Base-by-base conservation (phyloP, 2,888 invertebrate species). In the Caenorhabditis panamensis region DNA sequence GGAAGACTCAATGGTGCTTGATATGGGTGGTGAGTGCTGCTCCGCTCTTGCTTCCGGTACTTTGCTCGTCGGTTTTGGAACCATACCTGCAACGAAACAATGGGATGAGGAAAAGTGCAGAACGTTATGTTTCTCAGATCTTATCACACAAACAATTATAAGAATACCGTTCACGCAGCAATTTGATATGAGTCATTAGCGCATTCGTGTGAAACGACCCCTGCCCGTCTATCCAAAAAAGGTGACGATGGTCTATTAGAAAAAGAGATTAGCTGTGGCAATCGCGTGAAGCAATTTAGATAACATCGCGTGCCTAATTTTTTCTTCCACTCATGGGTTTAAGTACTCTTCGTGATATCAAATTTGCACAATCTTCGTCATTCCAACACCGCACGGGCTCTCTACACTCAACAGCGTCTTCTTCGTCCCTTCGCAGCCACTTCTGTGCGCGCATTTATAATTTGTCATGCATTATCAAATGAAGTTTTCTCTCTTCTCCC, bases 41-140 rank as follows among this genome's bases (percentile, higher is more conserved):
- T 82, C 16, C 84, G 58, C 44, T 85, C 87, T 53, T 89, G 88
- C 61, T 88, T 88, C 13, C 89, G 84, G 76, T 78, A 88, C 73
- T 89, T 89, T 58, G 89, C 89, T 28, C 89, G 84, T n/a, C 89
- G 82, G 79, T 89, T 89, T 78, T 89, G 89, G 82, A 89, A 89
- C 89, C 89, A 89, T 13, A 89, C 89, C 84, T 86, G 67, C 31
- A 41, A 41, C 2, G 41, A 13, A n/a, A 84, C 58, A 49, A 58
- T 5, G 20, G 28, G 13, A 13, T 37, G n/a, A n/a, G n/a, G n/a
- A n/a, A n/a, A n/a, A n/a, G n/a, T n/a, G n/a, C n/a, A n/a, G n/a
- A n/a, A n/a, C n/a, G n/a, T n/a, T n/a, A 36, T 36, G 36, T 4
- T 51, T 1, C n/a, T 26, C 36, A 63, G 44, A 58, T 41, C 36